Evolutionary conservation across 2,113 vertebrate genomes (phyloP), one percentile per base, ranked within the genome.

Genomic region (Suncus etruscus): DNA sequence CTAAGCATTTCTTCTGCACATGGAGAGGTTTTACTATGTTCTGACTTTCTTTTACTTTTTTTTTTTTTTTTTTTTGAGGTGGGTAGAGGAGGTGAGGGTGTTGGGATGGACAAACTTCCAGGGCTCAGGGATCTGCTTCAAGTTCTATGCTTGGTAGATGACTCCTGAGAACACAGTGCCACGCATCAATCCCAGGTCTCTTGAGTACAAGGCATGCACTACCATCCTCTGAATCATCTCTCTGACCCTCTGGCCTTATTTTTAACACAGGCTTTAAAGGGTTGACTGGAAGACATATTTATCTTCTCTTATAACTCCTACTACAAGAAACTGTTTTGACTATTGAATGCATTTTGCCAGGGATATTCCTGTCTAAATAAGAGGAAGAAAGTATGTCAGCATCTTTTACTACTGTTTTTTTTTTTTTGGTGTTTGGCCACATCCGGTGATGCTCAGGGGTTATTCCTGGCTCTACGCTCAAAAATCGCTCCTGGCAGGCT

Each of bases 291-390:
- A 91, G 74, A 83, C 81, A 91, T 1, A 68, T 3, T 65, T 83
- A 51, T 73, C 20, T 68, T 95, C 66, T 18, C 78, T 65, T 50
- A n/a, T 8, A 78, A 93, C 2, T 82, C 81, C n/a, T 29, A 79
- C 8, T 83, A 79, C 8, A 87, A 90, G 66, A 77, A 54, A 29
- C 2, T 69, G 86, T 90, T 89, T 80, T 90, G n/a, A 89, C 66
- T 80, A 6, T 8, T 87, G 48, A 61, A 24, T 61, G 16, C 48
- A 29, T 87, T 90, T 73, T 69, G 63, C 51, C 48, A 93, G 88
- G 24, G 9, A 86, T n/a, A 91, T 72, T 48, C 0, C 69, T 48
- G 87, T 89, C 61, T 95, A 88, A 95, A 73, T 32, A 66, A 74
- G 22, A 91, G 20, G 47, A 72, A 89, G 32, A 90, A 77, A 10